Percentiles rank a stretch among this genome's conserved stretches.
phyloP scores from a whole-genome alignment of 1,140 invertebrate species.

The Aphis craccivora region DNA sequence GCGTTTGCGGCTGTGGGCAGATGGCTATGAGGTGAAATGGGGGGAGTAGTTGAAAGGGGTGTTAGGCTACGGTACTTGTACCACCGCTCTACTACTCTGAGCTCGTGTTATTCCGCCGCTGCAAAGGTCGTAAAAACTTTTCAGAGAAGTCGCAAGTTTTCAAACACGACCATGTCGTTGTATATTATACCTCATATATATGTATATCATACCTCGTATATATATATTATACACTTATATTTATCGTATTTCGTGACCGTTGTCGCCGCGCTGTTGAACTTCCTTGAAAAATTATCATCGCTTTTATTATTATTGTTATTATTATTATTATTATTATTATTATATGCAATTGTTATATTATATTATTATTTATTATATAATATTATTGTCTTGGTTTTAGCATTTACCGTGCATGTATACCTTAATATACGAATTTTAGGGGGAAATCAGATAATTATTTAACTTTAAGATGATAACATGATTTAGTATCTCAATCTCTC shows the following conservation, averaged over 20 bases:
- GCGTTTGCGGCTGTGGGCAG: neutral
- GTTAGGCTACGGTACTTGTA: neutral
- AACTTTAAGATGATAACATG: too few relatives aligned
- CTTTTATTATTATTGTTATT: neutral
- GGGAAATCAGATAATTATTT: too few relatives aligned
- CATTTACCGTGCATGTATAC: neutral
- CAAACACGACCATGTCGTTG: slow-evolving; percentile 1
- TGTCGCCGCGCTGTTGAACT: neutral
- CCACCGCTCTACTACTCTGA: neutral
- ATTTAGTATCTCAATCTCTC: too few relatives aligned
- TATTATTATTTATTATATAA: too few relatives aligned
- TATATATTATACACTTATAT: neutral
- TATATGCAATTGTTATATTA: too few relatives aligned
- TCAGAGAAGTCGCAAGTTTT: neutral
- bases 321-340: too few relatives aligned
- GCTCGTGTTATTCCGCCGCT: neutral
- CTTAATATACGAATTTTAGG: neutral
- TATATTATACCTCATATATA: slow-evolving; percentile 16
- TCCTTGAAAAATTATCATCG: neutral
- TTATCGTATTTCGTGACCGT: neutral
- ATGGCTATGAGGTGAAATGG: too few relatives aligned
- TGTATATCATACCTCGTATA: neutral
- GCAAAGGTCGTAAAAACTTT: slow-evolving; percentile 15
- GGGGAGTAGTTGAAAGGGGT: neutral
- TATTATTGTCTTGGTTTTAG: neutral